Evolutionary conservation across 2,113 vertebrate genomes (phyloP).

Genomic region (Chaenocephalus aceratus): DNA sequence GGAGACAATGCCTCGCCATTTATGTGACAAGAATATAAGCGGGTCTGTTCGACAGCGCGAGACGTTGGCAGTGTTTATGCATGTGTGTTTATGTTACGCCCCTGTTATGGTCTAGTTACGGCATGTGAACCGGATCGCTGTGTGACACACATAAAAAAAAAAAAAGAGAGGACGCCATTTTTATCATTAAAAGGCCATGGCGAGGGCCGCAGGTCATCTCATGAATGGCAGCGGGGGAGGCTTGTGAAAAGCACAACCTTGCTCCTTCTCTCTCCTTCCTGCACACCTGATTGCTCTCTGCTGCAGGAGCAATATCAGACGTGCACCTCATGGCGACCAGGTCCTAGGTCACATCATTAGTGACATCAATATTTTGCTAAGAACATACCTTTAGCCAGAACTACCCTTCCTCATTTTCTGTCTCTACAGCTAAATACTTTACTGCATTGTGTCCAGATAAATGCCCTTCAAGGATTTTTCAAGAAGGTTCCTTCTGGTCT

Average conservation of each 20-base stretch:
- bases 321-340: slow-evolving; percentile 3
- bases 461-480: slow-evolving; percentile 32
- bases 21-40: slow-evolving; percentile 65
- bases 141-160: neutral
- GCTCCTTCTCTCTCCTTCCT: slow-evolving; percentile 4
- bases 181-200: slow-evolving; percentile 17
- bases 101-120: slow-evolving; percentile 41
- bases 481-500: slow-evolving; percentile 21
- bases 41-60: slow-evolving; percentile 8
- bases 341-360: slow-evolving; percentile 70
- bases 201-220: slow-evolving; percentile 12
- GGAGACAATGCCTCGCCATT: slow-evolving; percentile 67
- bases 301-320: slow-evolving; percentile 44
- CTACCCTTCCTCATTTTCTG: slow-evolving; percentile 28
- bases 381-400: slow-evolving; percentile 18
- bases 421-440: slow-evolving; percentile 47
- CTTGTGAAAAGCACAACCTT: slow-evolving; percentile 45
- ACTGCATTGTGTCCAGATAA: neutral
- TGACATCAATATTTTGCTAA: slow-evolving; percentile 54
- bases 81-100: slow-evolving; percentile 54
- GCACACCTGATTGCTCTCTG: slow-evolving; percentile 40
- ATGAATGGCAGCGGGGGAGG: slow-evolving; percentile 7
- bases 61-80: slow-evolving; percentile 25
- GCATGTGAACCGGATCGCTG: slow-evolving; percentile 26
- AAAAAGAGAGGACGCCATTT: slow-evolving; percentile 15